Conservation (phyloP, 2,888 invertebrate species). For the Parasteatoda lunata region DNA sequence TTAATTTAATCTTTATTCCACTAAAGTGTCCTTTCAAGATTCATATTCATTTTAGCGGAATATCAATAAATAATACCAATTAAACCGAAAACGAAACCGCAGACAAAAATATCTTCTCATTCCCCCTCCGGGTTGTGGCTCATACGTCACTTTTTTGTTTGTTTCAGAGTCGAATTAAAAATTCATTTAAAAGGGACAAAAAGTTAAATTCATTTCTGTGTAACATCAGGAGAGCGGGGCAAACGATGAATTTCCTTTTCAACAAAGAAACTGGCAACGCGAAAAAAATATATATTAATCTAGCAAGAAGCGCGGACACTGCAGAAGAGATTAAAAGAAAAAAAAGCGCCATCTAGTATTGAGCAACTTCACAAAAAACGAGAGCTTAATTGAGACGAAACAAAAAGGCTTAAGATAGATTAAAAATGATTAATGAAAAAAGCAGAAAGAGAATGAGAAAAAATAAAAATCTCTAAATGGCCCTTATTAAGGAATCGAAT, state of each 20-base stretch:
- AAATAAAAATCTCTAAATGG: slow-evolving; percentile 54
- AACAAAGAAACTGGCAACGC: slow-evolving; percentile 36
- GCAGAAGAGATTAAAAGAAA: slow-evolving; percentile 22
- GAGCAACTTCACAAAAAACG: slow-evolving; percentile 31
- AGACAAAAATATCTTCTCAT: slow-evolving; percentile 1
- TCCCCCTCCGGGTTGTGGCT: not conserved
- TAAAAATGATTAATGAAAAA: slow-evolving; percentile 67
- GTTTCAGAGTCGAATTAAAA: slow-evolving; percentile 43
- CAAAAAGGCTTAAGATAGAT: slow-evolving; percentile 66
- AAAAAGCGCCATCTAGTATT: slow-evolving; percentile 15
- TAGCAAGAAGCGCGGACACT: slow-evolving; percentile 33
- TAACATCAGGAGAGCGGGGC: slow-evolving; percentile 20
- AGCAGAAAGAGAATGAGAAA: slow-evolving; percentile 32
- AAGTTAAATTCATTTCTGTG: slow-evolving; percentile 38
- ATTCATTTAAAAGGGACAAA: slow-evolving; percentile 48
- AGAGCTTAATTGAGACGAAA: slow-evolving; percentile 60
- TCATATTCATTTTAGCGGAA: not conserved
- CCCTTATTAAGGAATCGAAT: slow-evolving; percentile 58
- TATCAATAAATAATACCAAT: slow-evolving; percentile 52
- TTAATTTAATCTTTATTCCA: not conserved
- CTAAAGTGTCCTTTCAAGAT: not conserved
- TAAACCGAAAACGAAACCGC: slow-evolving; percentile 34
- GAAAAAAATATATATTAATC: slow-evolving; percentile 54
- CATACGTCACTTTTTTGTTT: slow-evolving; percentile 1
- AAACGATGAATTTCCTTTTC: slow-evolving; percentile 57